Evolutionary conservation across 1,140 invertebrate species (phyloP).

Genomic region (Trichoplusia ni): DNA sequence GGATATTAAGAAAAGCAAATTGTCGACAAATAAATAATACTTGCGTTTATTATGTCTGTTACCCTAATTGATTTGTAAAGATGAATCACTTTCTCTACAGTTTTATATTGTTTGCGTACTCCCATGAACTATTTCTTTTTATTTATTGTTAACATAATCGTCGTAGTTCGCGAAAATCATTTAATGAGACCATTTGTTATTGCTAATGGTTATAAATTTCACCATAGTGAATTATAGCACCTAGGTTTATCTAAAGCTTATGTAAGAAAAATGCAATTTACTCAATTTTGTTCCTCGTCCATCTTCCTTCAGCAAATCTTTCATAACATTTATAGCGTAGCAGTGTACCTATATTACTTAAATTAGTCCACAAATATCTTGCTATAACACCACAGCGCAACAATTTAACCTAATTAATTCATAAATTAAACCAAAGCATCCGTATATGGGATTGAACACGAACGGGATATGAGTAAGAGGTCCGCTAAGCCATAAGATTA

Average conservation of each 20-base stretch:
- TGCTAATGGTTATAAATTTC: not conserved
- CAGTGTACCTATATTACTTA: not conserved
- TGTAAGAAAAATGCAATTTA: not conserved
- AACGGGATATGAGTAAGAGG: slow-evolving; percentile 44
- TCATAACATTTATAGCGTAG: too few relatives aligned
- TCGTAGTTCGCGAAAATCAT: slow-evolving; percentile 9
- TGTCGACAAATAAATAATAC: not conserved
- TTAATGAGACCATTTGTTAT: not conserved
- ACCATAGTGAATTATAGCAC: not conserved
- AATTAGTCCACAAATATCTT: not conserved
- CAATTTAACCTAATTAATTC: not conserved
- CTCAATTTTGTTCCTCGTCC: not conserved
- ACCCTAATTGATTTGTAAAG: not conserved
- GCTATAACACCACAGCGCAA: not conserved
- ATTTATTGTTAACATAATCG: slow-evolving; percentile 16
- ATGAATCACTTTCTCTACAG: not conserved
- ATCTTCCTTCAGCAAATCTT: too few relatives aligned
- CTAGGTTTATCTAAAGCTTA: not conserved
- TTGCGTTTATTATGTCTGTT: not conserved
- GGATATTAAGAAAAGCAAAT: too few relatives aligned
- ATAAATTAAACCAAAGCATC: slow-evolving; percentile 16
- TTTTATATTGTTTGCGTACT: not conserved
- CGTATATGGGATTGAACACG: slow-evolving; percentile 45
- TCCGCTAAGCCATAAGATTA: slow-evolving; percentile 47
- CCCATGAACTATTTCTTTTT: slow-evolving; percentile 4